Base-by-base conservation (phyloP, 1,140 invertebrate genomes). In the Papilio polytes region DNA sequence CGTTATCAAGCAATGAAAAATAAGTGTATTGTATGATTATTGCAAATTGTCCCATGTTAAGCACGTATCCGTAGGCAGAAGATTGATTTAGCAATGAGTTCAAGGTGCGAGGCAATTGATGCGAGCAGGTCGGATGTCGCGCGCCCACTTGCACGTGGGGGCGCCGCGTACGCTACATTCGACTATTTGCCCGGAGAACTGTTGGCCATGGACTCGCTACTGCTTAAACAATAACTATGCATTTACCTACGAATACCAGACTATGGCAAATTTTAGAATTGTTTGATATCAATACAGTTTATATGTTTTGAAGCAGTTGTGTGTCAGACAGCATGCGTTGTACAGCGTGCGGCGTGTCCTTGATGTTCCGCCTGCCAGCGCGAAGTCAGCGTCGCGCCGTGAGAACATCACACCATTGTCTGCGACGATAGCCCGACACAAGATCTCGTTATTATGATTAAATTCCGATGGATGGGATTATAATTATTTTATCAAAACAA, bases 1-100 rank as follows among this genome's bases (percentile, higher is more conserved):
- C 9, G 0, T 8, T 10, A 20, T 56, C 2, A 56, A 20, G 9
- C 18, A 20, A 20, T 8, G 18, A 18, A 20, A 56, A 70, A 13
- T n/a, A 20, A 4, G 20, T 10, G 6, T 26, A 0, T 13, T 31
- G 26, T 31, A 31, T 26, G 26, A 15, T 31, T 4, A n/a, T 15
- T 63, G 8, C 1, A 63, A 10, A 26, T 26, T 2, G 46, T 15
- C 15, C 46, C 46, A 12, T 13, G 10, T 26, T 56, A 56, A 20
- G 53, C 7, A 22, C 9, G 59, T 63, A 20, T 22, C 20, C 26
- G 59, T 26, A n/a, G 59, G 59, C 22, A 63, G 59, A 63, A 22
- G 63, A 31, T 31, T 70, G 12, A 70, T 70, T 70, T 70, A 70
- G 26, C 26, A 70, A 70, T 70, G 63, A 70, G 63, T 15, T 70